Evolutionary conservation across 1,140 invertebrate species (phyloP), one percentile per base, ranked within the genome.

Genomic region (Armadillidium nasatum): DNA sequence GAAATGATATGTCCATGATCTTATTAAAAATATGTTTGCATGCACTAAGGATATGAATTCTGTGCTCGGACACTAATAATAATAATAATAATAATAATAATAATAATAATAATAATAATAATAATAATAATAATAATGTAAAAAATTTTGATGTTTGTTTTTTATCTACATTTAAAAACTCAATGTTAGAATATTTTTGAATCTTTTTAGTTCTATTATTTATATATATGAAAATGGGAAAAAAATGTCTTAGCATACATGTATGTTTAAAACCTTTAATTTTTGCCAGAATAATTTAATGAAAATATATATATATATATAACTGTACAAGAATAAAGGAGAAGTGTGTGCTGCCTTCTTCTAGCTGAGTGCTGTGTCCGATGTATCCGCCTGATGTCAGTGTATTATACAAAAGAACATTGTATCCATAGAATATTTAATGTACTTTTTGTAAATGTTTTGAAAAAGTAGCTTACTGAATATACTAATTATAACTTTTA

Each of bases 371-470:
- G 50, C 50, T 60, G 50, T 60, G 50, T 60, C 50, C 50, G 50
- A 60, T 60, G 50, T 60, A 60, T 60, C 50, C 50, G 50, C 50
- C 50, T 60, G 50, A 60, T 60, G 50, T 60, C 50, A 60, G 50
- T 60, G 50, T 60, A 15, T 19, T 60, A 60, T 19, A 60, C 33
- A 33, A 33, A 33, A 60, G 19, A 60, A 60, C 19, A 60, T 15
- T 60, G 50, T 60, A 60, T 60, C 50, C 50, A 60, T 60, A 60
- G 50, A 60, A 60, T 60, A 60, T 60, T 60, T 60, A 60, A 60
- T 60, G 50, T 60, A 60, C 33, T 15, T 60, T 60, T 60, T 60
- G 50, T 60, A 60, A 60, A 60, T 60, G 50, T 60, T 60, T 60
- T 60, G 50, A 60, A 60, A 13, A 60, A 60, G 50, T 60, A 60